Conservation (phyloP, 2,797 vertebrate species). For the Typhlichthys subterraneus region DNA sequence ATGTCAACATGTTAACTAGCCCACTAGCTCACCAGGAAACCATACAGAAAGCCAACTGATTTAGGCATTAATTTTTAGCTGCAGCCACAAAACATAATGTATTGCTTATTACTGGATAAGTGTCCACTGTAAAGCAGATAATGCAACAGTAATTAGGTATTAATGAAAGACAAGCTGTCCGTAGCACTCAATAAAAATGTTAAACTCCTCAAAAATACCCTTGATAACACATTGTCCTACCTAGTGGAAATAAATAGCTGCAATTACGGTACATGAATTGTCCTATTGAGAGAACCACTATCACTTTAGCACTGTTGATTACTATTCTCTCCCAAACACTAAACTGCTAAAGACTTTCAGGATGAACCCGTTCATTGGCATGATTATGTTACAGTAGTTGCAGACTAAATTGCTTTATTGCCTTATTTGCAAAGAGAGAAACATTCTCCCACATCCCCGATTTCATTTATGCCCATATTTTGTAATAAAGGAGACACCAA, state of each 20-base stretch:
- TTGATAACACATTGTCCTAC: not conserved
- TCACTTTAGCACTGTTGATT: not conserved
- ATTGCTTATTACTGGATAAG: not conserved
- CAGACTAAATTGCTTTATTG: no score
- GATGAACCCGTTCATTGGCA: constrained; percentile 7
- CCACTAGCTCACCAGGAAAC: not conserved
- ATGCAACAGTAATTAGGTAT: not conserved
- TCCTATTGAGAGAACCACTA: not conserved
- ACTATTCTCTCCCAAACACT: not conserved
- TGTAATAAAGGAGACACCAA: constrained; percentile 43
- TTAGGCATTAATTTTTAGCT: not conserved
- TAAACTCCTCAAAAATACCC: constrained; percentile 1
- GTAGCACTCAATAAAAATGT: not conserved
- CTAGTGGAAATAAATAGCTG: not conserved
- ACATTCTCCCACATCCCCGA: constrained; percentile 5
- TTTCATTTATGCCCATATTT: constrained; percentile 38
- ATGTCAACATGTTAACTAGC: constrained; percentile 5
- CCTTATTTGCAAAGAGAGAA: constrained; percentile 2
- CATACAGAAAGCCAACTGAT: not conserved
- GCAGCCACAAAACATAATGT: not conserved
- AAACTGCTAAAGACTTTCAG: not conserved
- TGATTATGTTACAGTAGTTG: not conserved
- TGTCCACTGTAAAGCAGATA: no score
- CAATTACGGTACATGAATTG: not conserved
- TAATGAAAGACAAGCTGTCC: no score